Evolutionary conservation across 1,140 invertebrate species (phyloP), one percentile per base, ranked within the genome.

Genomic region (Apis florea): DNA sequence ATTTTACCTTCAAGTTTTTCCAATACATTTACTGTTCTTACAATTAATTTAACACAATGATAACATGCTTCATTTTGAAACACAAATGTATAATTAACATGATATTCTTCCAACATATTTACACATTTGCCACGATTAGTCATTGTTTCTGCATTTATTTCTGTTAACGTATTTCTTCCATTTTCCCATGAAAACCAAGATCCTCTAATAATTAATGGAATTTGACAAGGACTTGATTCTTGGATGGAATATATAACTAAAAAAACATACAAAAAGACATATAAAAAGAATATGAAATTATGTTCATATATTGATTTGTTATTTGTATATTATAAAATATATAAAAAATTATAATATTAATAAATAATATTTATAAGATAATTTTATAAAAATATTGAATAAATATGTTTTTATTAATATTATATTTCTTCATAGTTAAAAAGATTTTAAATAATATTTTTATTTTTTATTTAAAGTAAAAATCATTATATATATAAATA

Each of bases 101-200:
- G 96, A 86, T 95, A 96, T 85, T 97, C 95, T 85, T 96, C 95
- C 85, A 95, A 93, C 64, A 97, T 95, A 83, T 95, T 95, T 24
- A 97, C 93, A 91, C 97, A 98, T 73, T 91, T 90, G 63, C 97
- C 97, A 91, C 96, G 94, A 85, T 94, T 93, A 21, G 95, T 95
- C 96, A 98, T 97, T 49, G 94, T 94, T 63, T 95, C 95, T 0
- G 95, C 96, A 94, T 98, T 96, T 53, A 99, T 96, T 89, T 97
- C 96, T 10, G 97, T 98, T 68, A 96, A 94, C 1, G 96, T 97
- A 89, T 97, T 97, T 88, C 95, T 93, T 26, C 97, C 97, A 93
- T 96, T 96, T 95, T 98, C 98, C 95, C 97, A 97, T 15, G 97
- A 98, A 93, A 97, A 98, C 98, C 98, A 98, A 56, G 96, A 95